These are phyloP conservation scores for Carapus acus DNA, from an alignment of 2,797 vertebrate species.

Conservation along the genomic window DNA sequence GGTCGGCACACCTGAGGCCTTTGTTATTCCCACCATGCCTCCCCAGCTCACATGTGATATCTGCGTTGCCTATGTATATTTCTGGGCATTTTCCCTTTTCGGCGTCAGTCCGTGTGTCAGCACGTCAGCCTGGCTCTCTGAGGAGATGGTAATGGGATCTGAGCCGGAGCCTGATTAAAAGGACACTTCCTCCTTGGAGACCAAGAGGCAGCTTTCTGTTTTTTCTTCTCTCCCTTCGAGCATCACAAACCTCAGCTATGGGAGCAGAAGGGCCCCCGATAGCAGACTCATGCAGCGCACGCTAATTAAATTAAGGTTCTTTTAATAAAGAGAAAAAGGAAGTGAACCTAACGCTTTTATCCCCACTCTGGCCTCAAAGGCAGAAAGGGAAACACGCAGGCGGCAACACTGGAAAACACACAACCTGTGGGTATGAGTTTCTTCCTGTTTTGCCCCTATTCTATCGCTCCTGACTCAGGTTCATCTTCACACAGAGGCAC, in stretches of 20 bases:
- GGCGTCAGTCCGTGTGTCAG: slow-evolving; percentile 56
- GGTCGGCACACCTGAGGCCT: slow-evolving; percentile 1
- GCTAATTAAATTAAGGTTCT: slow-evolving; percentile 79
- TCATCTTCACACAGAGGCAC: slow-evolving; percentile 32
- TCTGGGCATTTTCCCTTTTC: slow-evolving; percentile 24
- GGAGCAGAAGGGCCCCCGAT: slow-evolving; percentile 67
- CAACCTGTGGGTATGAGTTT: slow-evolving; percentile 69
- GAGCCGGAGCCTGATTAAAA: slow-evolving; percentile 76
- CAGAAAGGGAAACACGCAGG: slow-evolving; percentile 41
- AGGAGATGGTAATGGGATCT: slow-evolving; percentile 72
- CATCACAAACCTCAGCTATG: slow-evolving; percentile 66
- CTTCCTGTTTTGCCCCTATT: slow-evolving; percentile 59
- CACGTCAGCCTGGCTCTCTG: slow-evolving; percentile 46
- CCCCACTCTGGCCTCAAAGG: slow-evolving; percentile 72
- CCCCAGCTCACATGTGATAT: slow-evolving; percentile 33
- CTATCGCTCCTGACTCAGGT: slow-evolving; percentile 42
- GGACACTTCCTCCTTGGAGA: slow-evolving; percentile 76
- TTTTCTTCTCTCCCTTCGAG: slow-evolving; percentile 67
- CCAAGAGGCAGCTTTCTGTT: slow-evolving; percentile 60
- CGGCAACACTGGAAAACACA: slow-evolving; percentile 59
- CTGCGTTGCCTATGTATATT: slow-evolving; percentile 23
- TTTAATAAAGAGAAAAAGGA: slow-evolving; percentile 77
- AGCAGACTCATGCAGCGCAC: slow-evolving; percentile 56
- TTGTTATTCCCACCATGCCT: slow-evolving; percentile 4
- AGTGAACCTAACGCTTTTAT: slow-evolving; percentile 72